Base-by-base conservation (phyloP, 2,888 invertebrate species). In the Acanthoscelides obtectus region DNA sequence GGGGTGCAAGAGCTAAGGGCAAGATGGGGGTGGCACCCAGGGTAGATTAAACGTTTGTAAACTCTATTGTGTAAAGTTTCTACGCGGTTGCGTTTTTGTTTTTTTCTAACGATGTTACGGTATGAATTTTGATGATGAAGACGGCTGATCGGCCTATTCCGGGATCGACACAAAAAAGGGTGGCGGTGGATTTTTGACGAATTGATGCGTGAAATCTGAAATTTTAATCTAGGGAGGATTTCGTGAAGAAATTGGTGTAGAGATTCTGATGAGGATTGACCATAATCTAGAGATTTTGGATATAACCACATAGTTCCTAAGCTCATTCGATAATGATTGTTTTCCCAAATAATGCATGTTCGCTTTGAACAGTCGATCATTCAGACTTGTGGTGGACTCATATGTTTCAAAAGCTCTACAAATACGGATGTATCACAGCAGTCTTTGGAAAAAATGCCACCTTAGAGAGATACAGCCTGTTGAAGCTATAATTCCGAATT, bases 11-110 rank as follows among this genome's bases (percentile, higher is more conserved):
- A 17, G 67, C 19, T 22, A 4, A n/a, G 17, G 67, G 67, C 12
- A 19, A 21, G 67, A 21, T 67, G 67, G 21, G 67, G 67, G 45
- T 45, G 45, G 45, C 45, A 45, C 22, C 67, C 67, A n/a, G 20
- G 22, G 22, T 22, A 67, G 22, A 22, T 22, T 67, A 67, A 67
- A 67, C 67, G 22, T 17, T 22, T 22, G 22, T 67, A 67, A 67
- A 22, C 67, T 22, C 67, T 67, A 67, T 67, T 67, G 67, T 67
- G 67, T 67, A 22, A 19, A 22, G 22, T 67, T 67, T 67, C 22
- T 22, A 67, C 20, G 22, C 67, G 67, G 67, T 67, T 67, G 67
- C 67, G 67, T 67, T 67, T 67, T 67, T 67, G 22, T 67, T 67
- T 67, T 66, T 66, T 67, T 67, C 22, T 20, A 22, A 20, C 67